Evolutionary conservation across 2,113 vertebrate species (phyloP).

Genomic region (Varanus komodoensis): DNA sequence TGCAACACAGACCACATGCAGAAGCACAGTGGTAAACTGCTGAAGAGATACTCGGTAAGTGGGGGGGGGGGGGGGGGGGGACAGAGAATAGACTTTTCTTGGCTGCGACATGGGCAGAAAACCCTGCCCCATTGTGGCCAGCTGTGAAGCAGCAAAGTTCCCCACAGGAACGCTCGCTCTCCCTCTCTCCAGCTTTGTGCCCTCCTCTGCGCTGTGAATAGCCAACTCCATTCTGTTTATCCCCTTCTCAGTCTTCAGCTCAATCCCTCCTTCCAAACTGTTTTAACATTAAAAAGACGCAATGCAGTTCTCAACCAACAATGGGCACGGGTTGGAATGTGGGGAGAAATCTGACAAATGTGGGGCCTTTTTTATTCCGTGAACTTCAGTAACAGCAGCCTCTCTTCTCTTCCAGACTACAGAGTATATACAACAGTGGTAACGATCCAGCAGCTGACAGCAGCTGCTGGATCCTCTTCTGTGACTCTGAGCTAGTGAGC

Average conservation of each 20-base stretch:
- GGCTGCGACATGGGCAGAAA: background rate
- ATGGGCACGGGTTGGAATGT: background rate
- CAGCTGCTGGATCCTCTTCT: background rate
- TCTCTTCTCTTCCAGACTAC: slow-evolving; percentile 55
- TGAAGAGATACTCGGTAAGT: slow-evolving; percentile 25
- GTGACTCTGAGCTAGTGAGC: background rate
- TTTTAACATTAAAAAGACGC: background rate
- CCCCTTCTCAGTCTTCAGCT: background rate
- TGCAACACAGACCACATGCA: background rate
- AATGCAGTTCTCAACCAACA: too few species aligned
- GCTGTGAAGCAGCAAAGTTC: too few species aligned
- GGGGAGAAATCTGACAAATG: background rate
- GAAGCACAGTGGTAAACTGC: slow-evolving; percentile 20
- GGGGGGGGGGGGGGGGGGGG: background rate
- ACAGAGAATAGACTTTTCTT: background rate
- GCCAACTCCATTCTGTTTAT: background rate
- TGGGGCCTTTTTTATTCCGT: too few species aligned
- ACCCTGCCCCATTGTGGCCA: background rate
- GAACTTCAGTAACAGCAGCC: too few species aligned
- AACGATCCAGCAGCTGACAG: slow-evolving; percentile 15
- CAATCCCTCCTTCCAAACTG: background rate
- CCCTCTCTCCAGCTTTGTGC: background rate
- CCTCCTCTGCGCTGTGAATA: background rate
- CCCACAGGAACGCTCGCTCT: background rate
- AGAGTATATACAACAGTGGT: slow-evolving; percentile 79